phyloP scores from a whole-genome alignment of 2,113 vertebrate genomes.

The Beaufortia kweichowensis region DNA sequence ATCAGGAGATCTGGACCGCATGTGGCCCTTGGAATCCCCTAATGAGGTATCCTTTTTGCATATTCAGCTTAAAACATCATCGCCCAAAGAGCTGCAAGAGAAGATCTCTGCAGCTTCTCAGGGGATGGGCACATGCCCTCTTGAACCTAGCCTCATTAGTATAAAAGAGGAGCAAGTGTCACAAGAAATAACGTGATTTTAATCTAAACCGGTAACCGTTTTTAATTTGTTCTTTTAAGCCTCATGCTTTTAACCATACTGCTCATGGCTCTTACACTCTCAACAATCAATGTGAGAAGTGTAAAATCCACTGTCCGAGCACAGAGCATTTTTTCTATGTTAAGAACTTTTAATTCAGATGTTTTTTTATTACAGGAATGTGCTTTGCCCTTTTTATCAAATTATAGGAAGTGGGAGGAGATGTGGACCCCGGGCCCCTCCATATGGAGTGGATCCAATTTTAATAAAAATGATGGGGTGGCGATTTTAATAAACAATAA shows the following conservation, averaged over 20 bases:
- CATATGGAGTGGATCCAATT: not conserved
- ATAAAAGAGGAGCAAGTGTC: not conserved
- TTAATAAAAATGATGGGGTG: not conserved
- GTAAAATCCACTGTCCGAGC: not conserved
- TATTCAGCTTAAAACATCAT: not conserved
- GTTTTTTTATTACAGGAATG: constrained; percentile 28
- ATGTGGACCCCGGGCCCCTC: not conserved
- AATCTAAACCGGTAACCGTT: not conserved
- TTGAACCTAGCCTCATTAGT: not conserved
- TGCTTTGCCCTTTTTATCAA: not conserved
- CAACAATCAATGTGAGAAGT: constrained; percentile 38
- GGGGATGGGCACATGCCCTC: no score
- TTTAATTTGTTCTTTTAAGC: not conserved
- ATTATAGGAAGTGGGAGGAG: not conserved
- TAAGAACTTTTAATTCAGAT: not conserved
- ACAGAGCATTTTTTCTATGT: constrained; percentile 20
- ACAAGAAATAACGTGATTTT: not conserved
- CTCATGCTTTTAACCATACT: not conserved
- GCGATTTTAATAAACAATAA: constrained; percentile 32
- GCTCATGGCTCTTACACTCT: constrained; percentile 32
- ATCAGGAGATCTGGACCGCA: not conserved
- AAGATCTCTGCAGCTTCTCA: accelerated
- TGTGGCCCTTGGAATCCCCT: not conserved
- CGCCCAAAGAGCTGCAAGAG: not conserved
- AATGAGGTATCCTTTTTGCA: constrained; percentile 15